phyloP scores from a whole-genome alignment of 2,113 vertebrate species.

The Lichenostomus cassidix region DNA sequence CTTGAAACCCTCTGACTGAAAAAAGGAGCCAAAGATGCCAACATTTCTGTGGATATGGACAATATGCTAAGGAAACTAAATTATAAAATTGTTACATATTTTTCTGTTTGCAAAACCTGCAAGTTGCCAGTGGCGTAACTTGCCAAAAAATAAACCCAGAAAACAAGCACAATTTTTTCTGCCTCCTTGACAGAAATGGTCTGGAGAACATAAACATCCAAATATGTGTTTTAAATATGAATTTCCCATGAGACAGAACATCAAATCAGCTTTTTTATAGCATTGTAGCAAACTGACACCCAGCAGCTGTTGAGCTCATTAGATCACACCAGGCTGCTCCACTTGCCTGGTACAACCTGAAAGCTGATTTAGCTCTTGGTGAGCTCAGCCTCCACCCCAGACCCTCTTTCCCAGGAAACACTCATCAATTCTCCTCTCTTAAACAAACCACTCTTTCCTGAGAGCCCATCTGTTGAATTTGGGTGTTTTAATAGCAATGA shows the following conservation, averaged over 20 bases:
- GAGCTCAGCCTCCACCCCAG: not conserved
- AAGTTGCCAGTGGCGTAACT: not conserved
- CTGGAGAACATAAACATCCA: conserved; percentile 5
- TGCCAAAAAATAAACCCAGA: not conserved
- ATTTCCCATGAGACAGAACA: conserved; percentile 5
- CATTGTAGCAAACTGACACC: not conserved
- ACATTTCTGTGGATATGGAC: not conserved
- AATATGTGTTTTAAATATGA: not conserved
- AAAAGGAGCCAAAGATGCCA: not conserved
- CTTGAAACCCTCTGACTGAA: not conserved
- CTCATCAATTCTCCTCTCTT: not conserved
- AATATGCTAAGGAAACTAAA: not conserved
- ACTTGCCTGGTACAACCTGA: not conserved
- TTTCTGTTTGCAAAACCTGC: not conserved
- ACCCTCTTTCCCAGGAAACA: not conserved
- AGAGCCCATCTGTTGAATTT: not conserved
- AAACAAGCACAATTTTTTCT: not conserved
- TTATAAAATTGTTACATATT: not conserved
- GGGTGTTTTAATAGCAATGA: not conserved
- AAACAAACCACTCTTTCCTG: not conserved
- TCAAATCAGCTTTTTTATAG: not conserved
- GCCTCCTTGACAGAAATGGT: not conserved
- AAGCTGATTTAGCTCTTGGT: not conserved
- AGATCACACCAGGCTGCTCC: not conserved
- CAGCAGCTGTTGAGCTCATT: conserved; percentile 42